A percentile compares a stretch with the other conserved stretches of the same genome.
These are phyloP conservation scores for Meteorus cinctellus DNA, from an alignment of 2,888 invertebrate genomes.

Conservation along the genomic window DNA sequence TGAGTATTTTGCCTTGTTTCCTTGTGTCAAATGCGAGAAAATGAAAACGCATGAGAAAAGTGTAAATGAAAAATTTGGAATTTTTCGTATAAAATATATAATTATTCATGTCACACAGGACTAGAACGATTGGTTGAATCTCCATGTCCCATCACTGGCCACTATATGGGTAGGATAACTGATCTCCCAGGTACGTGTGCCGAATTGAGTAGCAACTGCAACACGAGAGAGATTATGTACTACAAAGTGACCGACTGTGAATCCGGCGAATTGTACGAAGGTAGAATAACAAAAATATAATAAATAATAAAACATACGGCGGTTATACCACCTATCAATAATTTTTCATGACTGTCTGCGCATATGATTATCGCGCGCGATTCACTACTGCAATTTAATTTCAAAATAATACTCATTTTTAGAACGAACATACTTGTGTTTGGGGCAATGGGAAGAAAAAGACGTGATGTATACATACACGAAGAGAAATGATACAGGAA, in stretches of 20 bases:
- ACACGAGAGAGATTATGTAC: slow-evolving; percentile 80
- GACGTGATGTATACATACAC: slow-evolving; percentile 80
- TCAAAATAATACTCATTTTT: slow-evolving; percentile 49
- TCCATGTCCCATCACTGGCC: slow-evolving; percentile 80
- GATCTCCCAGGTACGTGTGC: slow-evolving; percentile 78
- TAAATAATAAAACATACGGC: not conserved
- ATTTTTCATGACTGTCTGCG: slow-evolving; percentile 5
- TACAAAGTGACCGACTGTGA: slow-evolving; percentile 79
- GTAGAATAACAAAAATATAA: slow-evolving; percentile 63
- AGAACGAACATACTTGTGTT: slow-evolving; percentile 80
- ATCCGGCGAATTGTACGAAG: slow-evolving; percentile 78
- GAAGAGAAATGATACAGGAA: slow-evolving; percentile 77
- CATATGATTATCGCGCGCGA: not conserved
- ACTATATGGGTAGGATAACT: slow-evolving; percentile 79
- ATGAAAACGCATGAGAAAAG: not conserved
- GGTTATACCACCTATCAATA: slow-evolving; percentile 3
- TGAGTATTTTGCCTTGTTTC: slow-evolving; percentile 67
- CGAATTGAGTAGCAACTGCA: slow-evolving; percentile 80
- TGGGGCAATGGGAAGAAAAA: slow-evolving; percentile 81
- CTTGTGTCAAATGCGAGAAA: not conserved
- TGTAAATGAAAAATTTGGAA: slow-evolving; percentile 29
- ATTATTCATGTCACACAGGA: slow-evolving; percentile 60
- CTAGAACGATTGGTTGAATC: slow-evolving; percentile 73
- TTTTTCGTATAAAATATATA: slow-evolving; percentile 45
- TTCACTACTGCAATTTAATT: not conserved